Percentiles rank a stretch among this genome's conserved stretches.
Evolutionary conservation across 2,113 vertebrate genomes (phyloP).

Genomic region (Nerophis lumbriciformis): DNA sequence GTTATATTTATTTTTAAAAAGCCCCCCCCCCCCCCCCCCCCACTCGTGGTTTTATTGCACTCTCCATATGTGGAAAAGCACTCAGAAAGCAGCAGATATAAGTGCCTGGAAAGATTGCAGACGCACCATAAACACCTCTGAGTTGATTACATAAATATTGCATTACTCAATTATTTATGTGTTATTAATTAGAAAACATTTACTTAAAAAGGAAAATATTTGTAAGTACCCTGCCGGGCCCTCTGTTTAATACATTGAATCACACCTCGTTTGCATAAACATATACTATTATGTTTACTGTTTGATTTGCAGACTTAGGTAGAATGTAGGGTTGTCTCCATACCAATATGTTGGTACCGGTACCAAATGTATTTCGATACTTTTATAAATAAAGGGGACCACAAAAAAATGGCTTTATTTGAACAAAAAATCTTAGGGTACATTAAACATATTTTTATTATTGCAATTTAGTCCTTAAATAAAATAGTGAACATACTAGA

Average conservation of each 20-base stretch:
- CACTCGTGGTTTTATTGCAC: conserved; percentile 40
- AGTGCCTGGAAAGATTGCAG: conserved; percentile 37
- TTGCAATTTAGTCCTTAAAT: too few species aligned
- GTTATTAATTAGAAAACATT: conserved; percentile 45
- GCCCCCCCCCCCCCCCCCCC: conserved; percentile 18
- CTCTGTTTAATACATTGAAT: conserved; percentile 27
- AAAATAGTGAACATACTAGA: too few species aligned
- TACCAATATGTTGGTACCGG: too few species aligned
- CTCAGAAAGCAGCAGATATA: conserved; percentile 33
- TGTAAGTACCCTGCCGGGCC: conserved; percentile 32
- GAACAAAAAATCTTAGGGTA: too few species aligned
- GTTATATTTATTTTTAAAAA: conserved; percentile 58
- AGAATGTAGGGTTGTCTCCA: neutral
- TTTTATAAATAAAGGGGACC: too few species aligned
- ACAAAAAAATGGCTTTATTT: too few species aligned
- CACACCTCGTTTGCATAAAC: conserved; percentile 29
- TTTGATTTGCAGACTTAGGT: conserved; percentile 15
- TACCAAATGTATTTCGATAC: too few species aligned
- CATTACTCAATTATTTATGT: conserved; percentile 46
- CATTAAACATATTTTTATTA: too few species aligned
- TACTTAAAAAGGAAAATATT: conserved; percentile 49
- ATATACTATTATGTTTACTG: conserved; percentile 9
- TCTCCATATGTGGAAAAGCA: conserved; percentile 50
- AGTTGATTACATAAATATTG: conserved; percentile 54
- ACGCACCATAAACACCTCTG: conserved; percentile 38